phyloP scores from a whole-genome alignment of 2,797 vertebrate species.

The Neolamprologus multifasciatus region DNA sequence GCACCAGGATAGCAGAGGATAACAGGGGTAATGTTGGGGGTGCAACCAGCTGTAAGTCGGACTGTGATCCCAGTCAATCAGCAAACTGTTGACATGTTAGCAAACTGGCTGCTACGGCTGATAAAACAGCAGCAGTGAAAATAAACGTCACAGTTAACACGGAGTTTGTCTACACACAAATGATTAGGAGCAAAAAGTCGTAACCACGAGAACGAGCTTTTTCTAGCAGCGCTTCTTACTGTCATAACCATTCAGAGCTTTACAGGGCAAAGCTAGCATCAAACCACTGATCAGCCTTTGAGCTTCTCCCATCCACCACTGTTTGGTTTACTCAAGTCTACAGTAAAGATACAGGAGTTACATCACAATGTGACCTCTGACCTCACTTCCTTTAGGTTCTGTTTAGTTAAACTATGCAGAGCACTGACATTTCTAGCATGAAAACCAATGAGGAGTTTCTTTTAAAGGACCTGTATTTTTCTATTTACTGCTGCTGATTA shows the following conservation, averaged over 20 bases:
- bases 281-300: not conserved
- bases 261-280: not conserved
- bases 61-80: not conserved
- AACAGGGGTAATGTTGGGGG: not conserved
- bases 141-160: not conserved
- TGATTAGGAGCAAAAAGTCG: not conserved
- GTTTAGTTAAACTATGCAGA: not conserved
- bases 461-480: not conserved
- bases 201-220: not conserved
- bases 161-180: not conserved
- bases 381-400: not conserved
- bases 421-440: not conserved
- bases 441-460: not conserved
- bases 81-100: not conserved
- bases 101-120: not conserved
- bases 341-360: not conserved
- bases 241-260: not conserved
- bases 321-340: rapidly evolving
- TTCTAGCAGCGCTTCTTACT: not conserved
- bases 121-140: not conserved
- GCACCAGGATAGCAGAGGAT: not conserved
- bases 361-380: not conserved
- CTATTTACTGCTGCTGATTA: not conserved
- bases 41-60: not conserved
- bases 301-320: not conserved